These are phyloP conservation scores for Pachycephala philippinensis DNA, from an alignment of 2,113 vertebrate genomes.

Conservation along the genomic window DNA sequence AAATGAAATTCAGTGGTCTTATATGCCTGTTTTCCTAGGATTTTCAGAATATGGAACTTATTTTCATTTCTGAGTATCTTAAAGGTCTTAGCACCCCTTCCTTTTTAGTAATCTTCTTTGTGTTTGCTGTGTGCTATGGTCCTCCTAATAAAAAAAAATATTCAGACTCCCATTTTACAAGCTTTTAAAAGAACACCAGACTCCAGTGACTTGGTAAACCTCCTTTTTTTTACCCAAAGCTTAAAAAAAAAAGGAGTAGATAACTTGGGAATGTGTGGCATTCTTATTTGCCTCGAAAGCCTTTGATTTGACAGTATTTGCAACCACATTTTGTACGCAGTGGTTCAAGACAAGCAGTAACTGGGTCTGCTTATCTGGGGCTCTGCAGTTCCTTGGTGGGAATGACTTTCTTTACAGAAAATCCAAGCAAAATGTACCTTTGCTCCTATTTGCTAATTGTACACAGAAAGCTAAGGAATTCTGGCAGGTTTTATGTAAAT, in stretches of 20 bases:
- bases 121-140: not conserved
- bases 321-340: not conserved
- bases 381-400: not conserved
- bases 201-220: conserved; percentile 27
- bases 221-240: conserved; percentile 12
- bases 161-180: conserved; percentile 61
- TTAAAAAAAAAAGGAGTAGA: conserved; percentile 14
- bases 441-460: not conserved
- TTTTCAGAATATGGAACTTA: conserved; percentile 37
- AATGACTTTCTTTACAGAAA: not conserved
- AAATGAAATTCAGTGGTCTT: not conserved
- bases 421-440: not conserved
- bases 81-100: conserved; percentile 17
- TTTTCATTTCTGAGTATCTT: conserved; percentile 22
- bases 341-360: not conserved
- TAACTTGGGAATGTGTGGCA: conserved; percentile 45
- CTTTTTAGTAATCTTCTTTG: conserved; percentile 40
- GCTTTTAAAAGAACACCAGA: conserved; percentile 54
- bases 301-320: conserved; percentile 51
- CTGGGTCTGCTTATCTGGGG: conserved; percentile 31
- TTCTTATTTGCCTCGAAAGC: conserved; percentile 5
- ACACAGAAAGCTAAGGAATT: not conserved
- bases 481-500: not conserved
- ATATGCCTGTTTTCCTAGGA: not conserved
- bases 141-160: conserved; percentile 66